Percentiles rank a stretch among this genome's conserved stretches.
Conservation (phyloP, 2,797 vertebrate genomes). For the Notamacropus eugenii region DNA sequence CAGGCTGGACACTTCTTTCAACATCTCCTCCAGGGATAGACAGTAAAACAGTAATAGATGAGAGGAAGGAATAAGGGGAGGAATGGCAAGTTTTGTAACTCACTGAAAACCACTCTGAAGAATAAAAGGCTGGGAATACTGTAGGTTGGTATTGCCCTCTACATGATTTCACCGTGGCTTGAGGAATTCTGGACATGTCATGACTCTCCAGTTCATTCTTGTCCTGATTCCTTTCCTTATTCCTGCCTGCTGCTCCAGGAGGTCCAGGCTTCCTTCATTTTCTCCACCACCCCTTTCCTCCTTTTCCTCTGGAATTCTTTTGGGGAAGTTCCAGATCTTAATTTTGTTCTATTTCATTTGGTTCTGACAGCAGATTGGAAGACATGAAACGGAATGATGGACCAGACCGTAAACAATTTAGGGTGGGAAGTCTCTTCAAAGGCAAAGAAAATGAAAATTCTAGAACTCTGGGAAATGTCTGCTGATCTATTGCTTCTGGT, state of each 20-base stretch:
- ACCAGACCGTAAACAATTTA: neutral
- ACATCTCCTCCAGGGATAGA: neutral
- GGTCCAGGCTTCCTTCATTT: neutral
- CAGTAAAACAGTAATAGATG: neutral
- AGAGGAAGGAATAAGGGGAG: neutral
- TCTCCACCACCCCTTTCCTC: too few relatives aligned
- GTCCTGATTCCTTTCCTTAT: neutral
- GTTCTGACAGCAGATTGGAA: neutral
- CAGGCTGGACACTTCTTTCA: neutral
- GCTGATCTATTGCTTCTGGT: neutral
- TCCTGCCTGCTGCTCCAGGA: neutral
- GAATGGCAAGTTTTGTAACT: neutral
- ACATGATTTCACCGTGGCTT: neutral
- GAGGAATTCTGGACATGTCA: neutral
- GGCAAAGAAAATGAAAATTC: neutral
- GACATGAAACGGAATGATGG: neutral
- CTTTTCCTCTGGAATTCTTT: neutral
- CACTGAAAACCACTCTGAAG: neutral
- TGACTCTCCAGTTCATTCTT: neutral
- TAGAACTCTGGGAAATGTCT: neutral
- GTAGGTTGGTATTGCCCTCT: neutral
- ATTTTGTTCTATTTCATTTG: neutral
- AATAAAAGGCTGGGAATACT: neutral
- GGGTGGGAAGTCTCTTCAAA: neutral
- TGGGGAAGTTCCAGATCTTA: neutral